Base-by-base conservation (phyloP, 2,113 vertebrate species). In the Ranitomeya imitator region DNA sequence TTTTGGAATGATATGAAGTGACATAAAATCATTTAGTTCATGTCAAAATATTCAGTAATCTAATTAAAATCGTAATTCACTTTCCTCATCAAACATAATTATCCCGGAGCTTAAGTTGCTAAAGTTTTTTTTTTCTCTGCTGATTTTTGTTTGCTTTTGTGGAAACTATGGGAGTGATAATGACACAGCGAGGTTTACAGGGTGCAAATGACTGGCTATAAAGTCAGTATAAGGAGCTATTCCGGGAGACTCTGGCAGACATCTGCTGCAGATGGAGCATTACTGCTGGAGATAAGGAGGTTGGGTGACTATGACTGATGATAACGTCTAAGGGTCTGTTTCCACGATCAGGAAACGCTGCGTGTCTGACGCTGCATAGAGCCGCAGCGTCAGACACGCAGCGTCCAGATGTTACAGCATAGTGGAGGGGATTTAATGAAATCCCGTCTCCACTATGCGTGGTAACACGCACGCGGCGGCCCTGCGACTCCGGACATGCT, bases 41-140 rank as follows among this genome's bases (percentile, higher is more conserved):
- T 84, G 82, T 84, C 61, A 84, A n/a, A 84, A 84, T 67, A 84
- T 74, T 71, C 83, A 37, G 51, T 59, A 71, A n/a, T 55, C 82
- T 71, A 84, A 84, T 84, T 73, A 85, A 57, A 71, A 31, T 15
- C 4, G 8, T 85, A 57, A 37, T 74, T 74, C n/a, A 55, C 69
- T 19, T 31, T 45, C 63, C 67, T 71, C 67, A 74, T 85, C 52
- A 85, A 59, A 74, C 51, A 19, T 74, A 85, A 85, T 85, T 57
- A 84, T 84, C 10, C 7, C 14, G 7, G 14, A 69, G 65, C 4
- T 69, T n/a, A 82, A 61, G 59, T 63, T 19, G 26, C 19, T 63
- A 45, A 57, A 79, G 78, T 79, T 79, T 79, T 79, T 79, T 71
- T 16, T 71, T 45, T 45, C 5, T 18, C 5, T 18, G 51, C 19